Evolutionary conservation across 2,797 vertebrate species (phyloP), one percentile per base, ranked within the genome.

Genomic region (Sebastes miniatus): DNA sequence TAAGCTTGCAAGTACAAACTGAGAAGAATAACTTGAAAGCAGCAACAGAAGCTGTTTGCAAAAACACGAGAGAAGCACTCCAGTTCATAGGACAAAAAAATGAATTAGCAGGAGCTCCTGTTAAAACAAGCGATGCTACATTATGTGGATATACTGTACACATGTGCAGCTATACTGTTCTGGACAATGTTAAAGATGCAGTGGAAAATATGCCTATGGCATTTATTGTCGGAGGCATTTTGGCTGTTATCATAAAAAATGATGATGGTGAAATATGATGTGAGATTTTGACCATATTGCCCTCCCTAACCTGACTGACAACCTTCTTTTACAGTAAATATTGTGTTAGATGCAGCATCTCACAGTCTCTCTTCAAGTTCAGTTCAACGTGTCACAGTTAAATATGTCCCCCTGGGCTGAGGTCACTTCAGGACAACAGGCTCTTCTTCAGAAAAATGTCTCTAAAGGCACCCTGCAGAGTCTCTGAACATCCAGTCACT

Each of bases 381-480:
- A 13, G 36, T 39, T 39, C 12, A 39, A 71, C 8, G 27, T 77
- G 69, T 76, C 65, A n/a, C 78, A 71, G 61, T 74, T 56, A 36
- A 62, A 70, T 18, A 13, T 56, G 58, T 50, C 70, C 8, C 64
- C 31, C 27, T 62, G 24, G 16, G 47, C 54, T 79, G 65, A 82
- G 67, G 63, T 75, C 31, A 36, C 39, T 31, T 71, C 24, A 81
- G 86, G 80, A 86, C 75, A 84, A 25, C 31, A 25, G 43, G 43
- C 1, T 50, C 18, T 10, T 50, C 25, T 67, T 50, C 43, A 6
- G 16, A 61, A 67, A 31, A 31, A 24, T 43, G 16, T 66, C 1
- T 76, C 20, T 31, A 58, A 54, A 56, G 36, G 34, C 68, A 6
- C 29, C 34, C 59, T 43, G 59, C 61, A 36, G 36, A 34, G 57